A percentile compares a stretch with the other conserved stretches of the same genome.
Conservation (phyloP, 2,888 invertebrate species). For the Drosophila barbarae region DNA sequence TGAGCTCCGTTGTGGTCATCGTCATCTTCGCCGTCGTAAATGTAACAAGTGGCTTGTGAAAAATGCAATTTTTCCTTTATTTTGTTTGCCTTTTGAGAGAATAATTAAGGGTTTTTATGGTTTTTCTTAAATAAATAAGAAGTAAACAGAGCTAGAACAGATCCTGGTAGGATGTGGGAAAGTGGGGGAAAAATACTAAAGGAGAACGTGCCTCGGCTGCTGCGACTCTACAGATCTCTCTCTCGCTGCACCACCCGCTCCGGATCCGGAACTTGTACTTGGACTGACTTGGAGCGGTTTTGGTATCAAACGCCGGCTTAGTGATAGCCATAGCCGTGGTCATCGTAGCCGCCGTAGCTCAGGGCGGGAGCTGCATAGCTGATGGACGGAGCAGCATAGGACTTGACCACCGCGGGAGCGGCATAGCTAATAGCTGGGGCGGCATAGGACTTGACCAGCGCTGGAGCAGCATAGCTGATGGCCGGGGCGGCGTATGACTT, state of each 20-base stretch:
- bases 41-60: slow-evolving; percentile 48
- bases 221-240: slow-evolving; percentile 20
- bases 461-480: slow-evolving; percentile 57
- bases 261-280: not conserved
- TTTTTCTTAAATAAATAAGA: slow-evolving; percentile 67
- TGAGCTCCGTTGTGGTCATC: slow-evolving; percentile 60
- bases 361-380: slow-evolving; percentile 66
- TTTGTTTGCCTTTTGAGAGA: slow-evolving; percentile 50
- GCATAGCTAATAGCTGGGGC: slow-evolving; percentile 71
- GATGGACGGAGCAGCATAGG: slow-evolving; percentile 63
- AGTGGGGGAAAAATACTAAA: slow-evolving; percentile 49
- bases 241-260: slow-evolving; percentile 17
- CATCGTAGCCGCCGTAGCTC: slow-evolving; percentile 49
- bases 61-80: slow-evolving; percentile 72
- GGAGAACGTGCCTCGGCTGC: slow-evolving; percentile 41
- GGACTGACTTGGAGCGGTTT: slow-evolving; percentile 22
- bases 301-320: slow-evolving; percentile 30
- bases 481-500: slow-evolving; percentile 64
- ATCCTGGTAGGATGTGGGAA: slow-evolving; percentile 28
- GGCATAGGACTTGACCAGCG: slow-evolving; percentile 58
- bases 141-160: slow-evolving; percentile 38
- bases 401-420: slow-evolving; percentile 53
- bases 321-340: slow-evolving; percentile 65
- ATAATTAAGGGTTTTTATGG: slow-evolving; percentile 26
- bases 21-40: slow-evolving; percentile 55